Conservation (phyloP, 1,140 invertebrate genomes). For the Zelostemma sp. region DNA sequence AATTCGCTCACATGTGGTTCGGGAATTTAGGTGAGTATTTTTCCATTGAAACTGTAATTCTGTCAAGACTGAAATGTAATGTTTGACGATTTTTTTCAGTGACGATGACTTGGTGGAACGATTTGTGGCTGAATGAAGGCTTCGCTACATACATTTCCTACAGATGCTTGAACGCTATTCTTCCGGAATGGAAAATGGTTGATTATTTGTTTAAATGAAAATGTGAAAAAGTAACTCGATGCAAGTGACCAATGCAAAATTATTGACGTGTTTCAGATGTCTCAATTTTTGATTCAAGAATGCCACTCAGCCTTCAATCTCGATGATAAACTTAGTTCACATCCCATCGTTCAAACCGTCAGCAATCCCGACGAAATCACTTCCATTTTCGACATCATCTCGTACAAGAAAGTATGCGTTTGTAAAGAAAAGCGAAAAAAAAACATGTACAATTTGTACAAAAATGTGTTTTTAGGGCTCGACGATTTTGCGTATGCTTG, state of each 20-base stretch:
- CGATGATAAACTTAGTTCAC: slow-evolving; percentile 87
- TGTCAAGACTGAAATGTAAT: too few species aligned
- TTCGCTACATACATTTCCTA: slow-evolving; percentile 91
- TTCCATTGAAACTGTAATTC: too few species aligned
- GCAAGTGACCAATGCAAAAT: too few species aligned
- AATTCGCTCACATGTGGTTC: slow-evolving; percentile 95
- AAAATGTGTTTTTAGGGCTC: slow-evolving; percentile 76
- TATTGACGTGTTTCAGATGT: slow-evolving; percentile 72
- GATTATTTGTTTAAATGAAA: too few species aligned
- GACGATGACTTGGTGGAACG: slow-evolving; percentile 93
- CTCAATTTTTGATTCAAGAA: slow-evolving; percentile 81
- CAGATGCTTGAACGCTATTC: slow-evolving; percentile 79
- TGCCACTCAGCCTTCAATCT: slow-evolving; percentile 80
- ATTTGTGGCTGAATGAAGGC: slow-evolving; percentile 94
- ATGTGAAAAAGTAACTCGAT: too few species aligned
- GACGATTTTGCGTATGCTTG: slow-evolving; percentile 90
- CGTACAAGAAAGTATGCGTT: slow-evolving; percentile 85
- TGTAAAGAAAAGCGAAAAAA: slow-evolving; percentile 5
- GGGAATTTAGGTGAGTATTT: slow-evolving; percentile 82
- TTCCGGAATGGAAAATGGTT: slow-evolving; percentile 89
- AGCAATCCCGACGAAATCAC: slow-evolving; percentile 90
- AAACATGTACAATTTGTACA: too few species aligned
- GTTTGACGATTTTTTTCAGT: slow-evolving; percentile 71
- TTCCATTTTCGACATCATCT: slow-evolving; percentile 92
- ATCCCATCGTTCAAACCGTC: slow-evolving; percentile 89